Base-by-base conservation (phyloP, 2,113 vertebrate genomes). In the Prunella himalayana region DNA sequence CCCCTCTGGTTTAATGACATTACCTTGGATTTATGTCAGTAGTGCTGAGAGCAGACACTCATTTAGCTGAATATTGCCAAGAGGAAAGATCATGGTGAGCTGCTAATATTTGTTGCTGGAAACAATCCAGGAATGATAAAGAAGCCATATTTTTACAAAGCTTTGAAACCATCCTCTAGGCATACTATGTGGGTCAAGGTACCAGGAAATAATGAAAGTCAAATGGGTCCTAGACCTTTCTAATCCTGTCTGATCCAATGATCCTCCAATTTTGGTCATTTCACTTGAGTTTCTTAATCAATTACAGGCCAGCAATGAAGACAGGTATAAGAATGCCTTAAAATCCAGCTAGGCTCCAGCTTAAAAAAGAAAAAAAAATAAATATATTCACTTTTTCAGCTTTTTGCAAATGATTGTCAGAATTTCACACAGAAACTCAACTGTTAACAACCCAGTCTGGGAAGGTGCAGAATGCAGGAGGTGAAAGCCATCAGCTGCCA, bases 241-340 rank as follows among this genome's bases (percentile, higher is more conserved):
- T 93, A 94, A 87, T 82, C 53, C 88, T 66, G 57, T 94, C 65
- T 94, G 86, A 90, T 91, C 85, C 86, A 86, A 65, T 13, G 24
- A 57, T 75, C 63, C 51, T 86, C 22, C 53, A 61, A 65, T 89
- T 87, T 30, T 21, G 2, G 45, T 69, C 11, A 75, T 85, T 81
- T 95, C 30, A n/a, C 12, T 75, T 69, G 37, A 59, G 25, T n/a
- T 63, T 86, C 69, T 60, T 82, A 57, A 44, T 35, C 20, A 86
- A 15, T 63, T 70, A 86, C 50, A 85, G 63, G 7, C 13, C 25
- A 76, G 8, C 8, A 78, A 61, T 63, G 39, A 82, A 85, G 63
- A 19, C 7, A 42, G 31, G 22, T 81, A n/a, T 33, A 69, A 30
- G 17, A 87, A 49, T 45, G 27, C 47, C 18, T 63, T 57, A 30